phyloP scores from a whole-genome alignment of 1,140 invertebrate genomes.

The Anthonomus grandis region DNA sequence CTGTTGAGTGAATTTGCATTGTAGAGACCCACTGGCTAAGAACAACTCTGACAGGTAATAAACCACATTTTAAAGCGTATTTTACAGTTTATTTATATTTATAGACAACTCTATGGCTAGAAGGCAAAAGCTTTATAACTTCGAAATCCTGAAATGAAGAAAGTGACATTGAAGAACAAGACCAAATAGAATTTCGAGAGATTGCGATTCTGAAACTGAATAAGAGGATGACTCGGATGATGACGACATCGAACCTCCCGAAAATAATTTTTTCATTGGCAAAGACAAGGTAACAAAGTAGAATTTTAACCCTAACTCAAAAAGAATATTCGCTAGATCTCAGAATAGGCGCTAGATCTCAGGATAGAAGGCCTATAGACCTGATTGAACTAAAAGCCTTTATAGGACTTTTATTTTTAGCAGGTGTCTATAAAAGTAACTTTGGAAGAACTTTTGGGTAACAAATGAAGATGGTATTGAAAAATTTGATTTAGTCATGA shows the following conservation, averaged over 20 bases:
- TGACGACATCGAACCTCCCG: neutral
- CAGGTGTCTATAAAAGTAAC: slow-evolving; percentile 1
- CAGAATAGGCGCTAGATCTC: neutral
- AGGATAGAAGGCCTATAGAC: neutral
- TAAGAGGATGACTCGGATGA: slow-evolving; percentile 1
- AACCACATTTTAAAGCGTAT: too few relatives aligned
- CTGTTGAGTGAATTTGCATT: too few relatives aligned
- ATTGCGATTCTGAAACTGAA: slow-evolving; percentile 1
- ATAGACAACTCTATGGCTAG: neutral
- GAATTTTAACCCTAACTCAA: too few relatives aligned
- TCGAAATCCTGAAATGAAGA: neutral
- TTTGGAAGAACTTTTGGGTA: slow-evolving; percentile 4
- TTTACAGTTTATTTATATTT: too few relatives aligned
- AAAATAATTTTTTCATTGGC: too few relatives aligned
- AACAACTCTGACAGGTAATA: too few relatives aligned
- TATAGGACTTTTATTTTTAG: slow-evolving; percentile 2
- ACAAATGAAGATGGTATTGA: slow-evolving; percentile 1
- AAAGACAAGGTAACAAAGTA: too few relatives aligned
- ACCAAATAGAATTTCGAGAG: neutral
- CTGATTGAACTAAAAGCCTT: slow-evolving; percentile 6
- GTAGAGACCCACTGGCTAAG: too few relatives aligned
- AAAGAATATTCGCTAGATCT: neutral
- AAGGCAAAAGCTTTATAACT: neutral
- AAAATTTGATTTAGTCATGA: neutral
- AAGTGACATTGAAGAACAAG: neutral